A percentile compares a stretch with the other conserved stretches of the same genome.
Evolutionary conservation across 2,888 invertebrate genomes (phyloP).

Genomic region (Eudemis profundana): DNA sequence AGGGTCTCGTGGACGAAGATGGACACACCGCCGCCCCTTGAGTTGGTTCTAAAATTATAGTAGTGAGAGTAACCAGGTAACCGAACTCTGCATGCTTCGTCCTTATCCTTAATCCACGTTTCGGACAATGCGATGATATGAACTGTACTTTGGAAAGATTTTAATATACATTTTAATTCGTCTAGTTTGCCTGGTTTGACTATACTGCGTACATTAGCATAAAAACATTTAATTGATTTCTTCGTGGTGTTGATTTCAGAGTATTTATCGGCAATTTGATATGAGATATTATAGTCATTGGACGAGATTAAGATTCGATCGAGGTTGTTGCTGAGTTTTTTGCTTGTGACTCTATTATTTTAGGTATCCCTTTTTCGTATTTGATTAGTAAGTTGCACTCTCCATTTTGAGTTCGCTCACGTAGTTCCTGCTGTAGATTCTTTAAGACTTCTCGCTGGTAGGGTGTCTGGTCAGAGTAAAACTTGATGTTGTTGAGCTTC

Average conservation of each 20-base stretch:
- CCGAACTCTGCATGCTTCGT: neutral
- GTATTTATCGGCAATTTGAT: conserved; percentile 20
- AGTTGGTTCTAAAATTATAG: too few species aligned
- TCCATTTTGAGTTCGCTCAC: conserved; percentile 3
- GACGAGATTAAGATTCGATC: neutral
- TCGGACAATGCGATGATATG: too few species aligned
- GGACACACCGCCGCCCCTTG: too few species aligned
- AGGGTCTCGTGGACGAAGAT: too few species aligned
- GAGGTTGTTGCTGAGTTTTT: conserved; percentile 9
- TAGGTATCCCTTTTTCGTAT: conserved; percentile 16
- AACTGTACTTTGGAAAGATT: too few species aligned
- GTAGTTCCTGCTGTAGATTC: conserved; percentile 19
- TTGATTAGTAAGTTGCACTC: conserved; percentile 17
- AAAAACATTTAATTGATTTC: conserved; percentile 26
- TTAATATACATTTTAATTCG: too few species aligned
- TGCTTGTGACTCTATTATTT: neutral
- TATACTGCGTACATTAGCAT: conserved; percentile 10
- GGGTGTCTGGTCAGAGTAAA: conserved; percentile 25
- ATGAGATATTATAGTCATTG: conserved; percentile 9
- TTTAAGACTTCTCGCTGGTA: conserved; percentile 3
- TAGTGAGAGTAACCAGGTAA: neutral
- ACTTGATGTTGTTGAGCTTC: conserved; percentile 13
- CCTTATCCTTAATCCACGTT: too few species aligned
- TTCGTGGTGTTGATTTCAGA: neutral
- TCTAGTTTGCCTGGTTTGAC: too few species aligned